phyloP scores from a whole-genome alignment of 35 echinoderm and acorn worm species.

The Nesometra sesokonis region DNA sequence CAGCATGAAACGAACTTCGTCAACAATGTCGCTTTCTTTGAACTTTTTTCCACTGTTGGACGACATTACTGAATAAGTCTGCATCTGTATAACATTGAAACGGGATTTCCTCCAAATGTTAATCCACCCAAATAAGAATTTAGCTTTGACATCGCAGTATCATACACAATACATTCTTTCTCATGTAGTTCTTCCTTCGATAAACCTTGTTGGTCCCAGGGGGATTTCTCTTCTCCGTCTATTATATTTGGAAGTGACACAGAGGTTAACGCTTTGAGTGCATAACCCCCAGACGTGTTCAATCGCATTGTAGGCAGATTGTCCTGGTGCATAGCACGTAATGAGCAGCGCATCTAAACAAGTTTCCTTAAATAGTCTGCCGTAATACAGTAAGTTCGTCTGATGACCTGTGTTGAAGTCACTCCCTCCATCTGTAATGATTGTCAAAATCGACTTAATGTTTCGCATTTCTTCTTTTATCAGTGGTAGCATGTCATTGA shows the following conservation, averaged over 20 bases:
- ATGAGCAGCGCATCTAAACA: slow-evolving; percentile 12
- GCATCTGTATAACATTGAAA: background rate
- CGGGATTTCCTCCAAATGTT: background rate
- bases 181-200: background rate
- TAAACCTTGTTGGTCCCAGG: background rate
- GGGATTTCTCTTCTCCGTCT: slow-evolving; percentile 3
- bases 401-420: slow-evolving; percentile 45
- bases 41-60: background rate
- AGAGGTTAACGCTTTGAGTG: background rate
- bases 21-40: background rate
- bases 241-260: slow-evolving; percentile 4
- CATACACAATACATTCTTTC: slow-evolving; percentile 18
- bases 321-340: slow-evolving; percentile 11
- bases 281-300: slow-evolving; percentile 25
- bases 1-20: background rate
- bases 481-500: slow-evolving; percentile 26
- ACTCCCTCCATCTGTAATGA: slow-evolving; percentile 35
- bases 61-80: background rate
- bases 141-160: slow-evolving; percentile 18
- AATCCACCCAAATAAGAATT: slow-evolving; percentile 15
- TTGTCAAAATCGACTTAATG: background rate
- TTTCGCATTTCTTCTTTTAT: background rate
- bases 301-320: slow-evolving; percentile 32
- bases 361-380: slow-evolving; percentile 10
- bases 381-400: slow-evolving; percentile 26